These are phyloP conservation scores for Tetrao urogallus DNA, from an alignment of 2,113 vertebrate species.

Conservation along the genomic window DNA sequence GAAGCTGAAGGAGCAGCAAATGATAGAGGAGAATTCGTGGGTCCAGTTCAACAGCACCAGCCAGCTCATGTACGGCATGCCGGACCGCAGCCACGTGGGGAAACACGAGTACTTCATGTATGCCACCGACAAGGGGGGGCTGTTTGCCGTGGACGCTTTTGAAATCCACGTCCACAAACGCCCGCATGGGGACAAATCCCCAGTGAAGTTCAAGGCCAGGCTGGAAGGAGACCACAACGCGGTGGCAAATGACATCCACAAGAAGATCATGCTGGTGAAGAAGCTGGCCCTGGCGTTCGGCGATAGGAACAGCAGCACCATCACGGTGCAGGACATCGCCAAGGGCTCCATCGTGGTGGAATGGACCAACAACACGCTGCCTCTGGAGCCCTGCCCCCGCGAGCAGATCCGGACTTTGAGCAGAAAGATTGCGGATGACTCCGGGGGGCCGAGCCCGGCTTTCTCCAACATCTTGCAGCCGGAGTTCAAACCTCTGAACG, in stretches of 20 bases:
- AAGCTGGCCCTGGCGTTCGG: conserved; percentile 91
- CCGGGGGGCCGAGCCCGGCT: conserved; percentile 79
- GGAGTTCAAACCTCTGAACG: conserved; percentile 88
- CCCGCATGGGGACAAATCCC: conserved; percentile 84
- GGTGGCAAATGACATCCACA: conserved; percentile 85
- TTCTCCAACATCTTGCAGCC: conserved; percentile 90
- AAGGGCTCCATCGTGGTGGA: conserved; percentile 92
- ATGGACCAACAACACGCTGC: conserved; percentile 94
- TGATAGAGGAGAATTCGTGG: conserved; percentile 88
- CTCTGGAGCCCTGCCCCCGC: conserved; percentile 87
- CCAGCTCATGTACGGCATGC: conserved; percentile 94
- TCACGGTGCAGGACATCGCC: conserved; percentile 88
- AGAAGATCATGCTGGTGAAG: conserved; percentile 92
- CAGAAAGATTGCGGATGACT: conserved; percentile 84
- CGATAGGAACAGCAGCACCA: conserved; percentile 91
- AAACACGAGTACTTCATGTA: conserved; percentile 95
- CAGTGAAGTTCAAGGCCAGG: conserved; percentile 88
- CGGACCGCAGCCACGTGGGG: conserved; percentile 84
- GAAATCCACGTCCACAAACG: conserved; percentile 91
- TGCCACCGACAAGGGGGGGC: conserved; percentile 91
- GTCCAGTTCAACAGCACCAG: conserved; percentile 96
- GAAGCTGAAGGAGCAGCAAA: conserved; percentile 88
- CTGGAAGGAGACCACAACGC: conserved; percentile 86
- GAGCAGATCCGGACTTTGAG: conserved; percentile 88
- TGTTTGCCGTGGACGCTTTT: conserved; percentile 90